These are phyloP conservation scores for Cygnus olor DNA, from an alignment of 2,797 vertebrate genomes.

Conservation along the genomic window DNA sequence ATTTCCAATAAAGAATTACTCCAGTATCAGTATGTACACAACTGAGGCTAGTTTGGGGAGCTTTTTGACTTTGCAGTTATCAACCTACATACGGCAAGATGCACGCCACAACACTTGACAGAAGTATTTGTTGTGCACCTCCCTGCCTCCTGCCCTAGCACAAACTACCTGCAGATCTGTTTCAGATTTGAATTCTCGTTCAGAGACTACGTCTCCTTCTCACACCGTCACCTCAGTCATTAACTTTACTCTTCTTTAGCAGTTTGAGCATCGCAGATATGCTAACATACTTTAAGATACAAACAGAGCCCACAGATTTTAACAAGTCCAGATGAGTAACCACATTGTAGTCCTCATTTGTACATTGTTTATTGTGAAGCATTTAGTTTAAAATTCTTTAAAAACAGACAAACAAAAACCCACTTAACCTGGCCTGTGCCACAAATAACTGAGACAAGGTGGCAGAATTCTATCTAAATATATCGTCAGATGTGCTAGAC, in stretches of 20 bases:
- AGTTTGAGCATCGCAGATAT: neutral
- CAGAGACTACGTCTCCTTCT: neutral
- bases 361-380: neutral
- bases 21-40: neutral
- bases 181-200: neutral
- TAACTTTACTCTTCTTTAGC: neutral
- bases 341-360: neutral
- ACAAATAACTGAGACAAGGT: neutral
- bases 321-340: neutral
- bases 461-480: neutral
- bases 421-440: neutral
- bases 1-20: neutral
- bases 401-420: neutral
- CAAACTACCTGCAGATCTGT: neutral
- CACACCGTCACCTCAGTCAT: neutral
- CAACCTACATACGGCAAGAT: neutral
- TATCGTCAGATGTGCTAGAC: neutral
- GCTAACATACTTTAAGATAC: neutral
- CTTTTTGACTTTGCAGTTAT: neutral
- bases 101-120: neutral
- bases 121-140: neutral
- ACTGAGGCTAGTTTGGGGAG: neutral
- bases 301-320: neutral
- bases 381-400: neutral
- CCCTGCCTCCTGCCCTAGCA: neutral